These are phyloP conservation scores for Arge pagana DNA, from an alignment of 2,888 invertebrate species.

Conservation along the genomic window DNA sequence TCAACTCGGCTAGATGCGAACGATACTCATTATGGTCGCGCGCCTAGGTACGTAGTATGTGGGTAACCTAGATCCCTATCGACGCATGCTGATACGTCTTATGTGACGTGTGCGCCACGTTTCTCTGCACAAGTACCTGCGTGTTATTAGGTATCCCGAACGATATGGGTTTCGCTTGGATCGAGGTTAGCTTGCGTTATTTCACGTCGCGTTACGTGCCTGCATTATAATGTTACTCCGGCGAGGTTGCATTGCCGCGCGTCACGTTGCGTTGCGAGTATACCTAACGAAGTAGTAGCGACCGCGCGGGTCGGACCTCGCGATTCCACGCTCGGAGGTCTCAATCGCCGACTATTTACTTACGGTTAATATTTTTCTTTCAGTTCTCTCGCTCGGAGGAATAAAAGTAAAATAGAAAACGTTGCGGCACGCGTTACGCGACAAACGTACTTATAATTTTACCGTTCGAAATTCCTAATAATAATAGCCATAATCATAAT, in stretches of 20 bases:
- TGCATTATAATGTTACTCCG: slow-evolving; percentile 13
- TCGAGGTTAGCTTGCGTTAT: slow-evolving; percentile 19
- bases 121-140: not conserved
- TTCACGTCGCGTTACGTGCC: slow-evolving; percentile 15
- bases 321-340: too few relatives aligned
- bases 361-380: too few relatives aligned
- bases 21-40: not conserved
- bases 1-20: not conserved
- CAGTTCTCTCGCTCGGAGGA: too few relatives aligned
- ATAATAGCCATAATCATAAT: too few relatives aligned
- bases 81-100: not conserved
- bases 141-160: not conserved
- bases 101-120: not conserved
- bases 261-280: slow-evolving; percentile 2
- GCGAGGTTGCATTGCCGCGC: not conserved
- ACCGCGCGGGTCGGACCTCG: too few relatives aligned
- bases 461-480: too few relatives aligned
- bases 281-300: too few relatives aligned
- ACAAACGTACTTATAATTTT: too few relatives aligned
- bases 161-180: slow-evolving; percentile 11
- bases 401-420: too few relatives aligned
- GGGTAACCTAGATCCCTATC: slow-evolving; percentile 13
- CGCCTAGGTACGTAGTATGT: not conserved
- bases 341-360: too few relatives aligned
- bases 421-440: too few relatives aligned